Evolutionary conservation across 2,797 vertebrate genomes (phyloP).

Genomic region (Myotis vivesi): DNA sequence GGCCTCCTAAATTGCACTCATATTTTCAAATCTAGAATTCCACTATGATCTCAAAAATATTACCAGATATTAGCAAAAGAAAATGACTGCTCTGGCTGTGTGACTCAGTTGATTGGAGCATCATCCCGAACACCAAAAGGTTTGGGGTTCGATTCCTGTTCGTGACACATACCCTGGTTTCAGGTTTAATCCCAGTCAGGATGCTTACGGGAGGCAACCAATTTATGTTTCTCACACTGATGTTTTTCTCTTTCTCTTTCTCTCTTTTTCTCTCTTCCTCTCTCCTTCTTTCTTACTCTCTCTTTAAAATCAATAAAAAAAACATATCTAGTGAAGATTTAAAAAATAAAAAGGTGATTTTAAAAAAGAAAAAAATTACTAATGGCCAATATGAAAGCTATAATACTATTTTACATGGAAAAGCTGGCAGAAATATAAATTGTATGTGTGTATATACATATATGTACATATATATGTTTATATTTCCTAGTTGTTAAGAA

Average conservation of each 20-base stretch:
- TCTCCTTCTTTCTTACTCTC: not conserved
- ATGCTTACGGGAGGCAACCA: not conserved
- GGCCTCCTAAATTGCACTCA: not conserved
- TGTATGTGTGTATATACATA: not conserved
- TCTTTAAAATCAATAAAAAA: not conserved
- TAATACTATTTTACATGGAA: not conserved
- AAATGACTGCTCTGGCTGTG: not conserved
- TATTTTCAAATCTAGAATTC: conserved; percentile 16
- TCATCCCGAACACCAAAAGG: not conserved
- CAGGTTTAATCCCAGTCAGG: not conserved
- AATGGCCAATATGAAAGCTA: not conserved
- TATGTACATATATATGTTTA: not conserved
- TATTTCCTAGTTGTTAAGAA: not conserved
- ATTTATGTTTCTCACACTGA: not conserved
- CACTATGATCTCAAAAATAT: not conserved
- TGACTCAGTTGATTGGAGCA: not conserved
- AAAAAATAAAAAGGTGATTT: not conserved
- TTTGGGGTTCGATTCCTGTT: not conserved
- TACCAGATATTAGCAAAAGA: conserved; percentile 33
- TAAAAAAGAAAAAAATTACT: not conserved
- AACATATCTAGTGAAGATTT: not conserved
- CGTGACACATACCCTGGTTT: not conserved
- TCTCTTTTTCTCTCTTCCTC: not conserved
- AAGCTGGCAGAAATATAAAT: not conserved
- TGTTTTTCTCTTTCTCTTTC: not conserved